Conservation (phyloP, 2,797 vertebrate species). For the Crenuchus spilurus region DNA sequence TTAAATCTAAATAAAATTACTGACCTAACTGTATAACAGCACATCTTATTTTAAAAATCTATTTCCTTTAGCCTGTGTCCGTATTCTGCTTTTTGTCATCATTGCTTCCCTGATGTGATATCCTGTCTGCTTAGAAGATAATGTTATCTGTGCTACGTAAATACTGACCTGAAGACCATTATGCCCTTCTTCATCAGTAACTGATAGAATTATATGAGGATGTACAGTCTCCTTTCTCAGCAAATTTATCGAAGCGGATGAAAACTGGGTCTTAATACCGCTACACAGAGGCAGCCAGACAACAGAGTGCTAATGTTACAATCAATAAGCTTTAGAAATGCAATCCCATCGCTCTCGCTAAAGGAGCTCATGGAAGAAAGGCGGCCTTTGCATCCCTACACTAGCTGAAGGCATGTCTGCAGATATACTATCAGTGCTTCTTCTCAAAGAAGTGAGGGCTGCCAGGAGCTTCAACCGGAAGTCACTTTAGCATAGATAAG, state of each 20-base stretch:
- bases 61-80: background rate
- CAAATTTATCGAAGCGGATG: slow-evolving; percentile 38
- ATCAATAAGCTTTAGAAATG: slow-evolving; percentile 53
- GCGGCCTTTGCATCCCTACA: slow-evolving; percentile 40
- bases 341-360: slow-evolving; percentile 30
- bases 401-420: slow-evolving; percentile 41
- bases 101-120: slow-evolving; percentile 3
- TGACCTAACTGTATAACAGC: too few species aligned
- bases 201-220: background rate
- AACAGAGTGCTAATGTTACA: slow-evolving; percentile 46
- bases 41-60: background rate
- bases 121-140: slow-evolving; percentile 37
- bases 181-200: slow-evolving; percentile 26
- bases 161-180: slow-evolving; percentile 9
- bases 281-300: slow-evolving; percentile 44
- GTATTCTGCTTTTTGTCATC: slow-evolving; percentile 24
- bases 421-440: slow-evolving; percentile 56
- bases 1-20: too few species aligned
- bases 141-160: slow-evolving; percentile 33
- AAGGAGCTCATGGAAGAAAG: background rate
- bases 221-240: slow-evolving; percentile 36
- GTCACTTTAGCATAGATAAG: slow-evolving; percentile 42
- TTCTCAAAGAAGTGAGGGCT: slow-evolving; percentile 33
- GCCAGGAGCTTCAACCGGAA: slow-evolving; percentile 47
- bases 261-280: slow-evolving; percentile 45